Evolutionary conservation across 1,140 invertebrate genomes (phyloP), one percentile per base, ranked within the genome.

Genomic region (Bombus waltoni): DNA sequence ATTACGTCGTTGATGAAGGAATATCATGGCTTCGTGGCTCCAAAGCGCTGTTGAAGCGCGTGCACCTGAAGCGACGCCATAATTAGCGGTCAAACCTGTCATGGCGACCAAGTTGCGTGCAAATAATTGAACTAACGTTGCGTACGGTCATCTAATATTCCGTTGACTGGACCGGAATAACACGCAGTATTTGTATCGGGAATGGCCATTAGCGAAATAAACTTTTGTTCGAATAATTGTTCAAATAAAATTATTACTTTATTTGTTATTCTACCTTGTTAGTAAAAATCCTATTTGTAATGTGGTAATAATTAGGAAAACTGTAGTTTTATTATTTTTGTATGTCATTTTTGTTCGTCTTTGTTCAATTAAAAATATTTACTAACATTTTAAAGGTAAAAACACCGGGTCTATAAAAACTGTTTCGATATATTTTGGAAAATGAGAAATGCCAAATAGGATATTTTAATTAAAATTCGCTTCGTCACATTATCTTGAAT

Each of bases 1-100:
- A 90, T 89, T 76, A 71, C 15, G 15, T 35, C 32, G 47, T 65
- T 62, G 72, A 73, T 75, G 70, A 65, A 81, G 57, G 59, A 66
- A 78, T 74, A 81, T 68, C 59, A 28, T n/a, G 40, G 28, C 2
- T 18, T 57, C 11, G 59, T 40, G n/a, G 40, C 28, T n/a, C 10
- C 22, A n/a, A 25, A 47, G 73, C n/a, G 32, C 22, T 25, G 44
- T 35, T 53, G 44, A 35, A 32, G 47, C 73, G 11, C 28, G 44
- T 18, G 73, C 73, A 53, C 3, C 70, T 18, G 73, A 22, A 25
- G 44, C 70, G 28, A 42, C 40, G 40, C 70, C 38, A 42, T 72
- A 42, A 72, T 75, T 75, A 75, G n/a, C 73, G 44, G 44, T 75
- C 47, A 47, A 25, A 53, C 22, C 18, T 53, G 32, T 75, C 73